These are phyloP conservation scores for Dendrocopos noguchii DNA, from an alignment of 2,113 vertebrate species.

Conservation along the genomic window DNA sequence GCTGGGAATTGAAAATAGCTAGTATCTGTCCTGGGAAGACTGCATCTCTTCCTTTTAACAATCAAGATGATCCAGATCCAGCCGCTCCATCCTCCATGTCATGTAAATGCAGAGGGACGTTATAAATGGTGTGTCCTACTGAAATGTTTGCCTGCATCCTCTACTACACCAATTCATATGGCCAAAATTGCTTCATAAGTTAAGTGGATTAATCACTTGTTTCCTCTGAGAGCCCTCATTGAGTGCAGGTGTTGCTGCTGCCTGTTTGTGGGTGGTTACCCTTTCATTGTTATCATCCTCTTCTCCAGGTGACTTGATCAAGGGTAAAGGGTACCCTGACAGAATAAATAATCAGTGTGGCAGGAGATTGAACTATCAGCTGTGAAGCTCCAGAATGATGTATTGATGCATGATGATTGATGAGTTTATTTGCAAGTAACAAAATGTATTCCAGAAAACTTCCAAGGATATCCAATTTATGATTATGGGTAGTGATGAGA, in stretches of 20 bases:
- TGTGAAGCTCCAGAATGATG: neutral
- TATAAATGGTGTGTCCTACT: neutral
- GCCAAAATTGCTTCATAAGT: neutral
- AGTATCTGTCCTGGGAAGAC: neutral
- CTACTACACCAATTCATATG: neutral
- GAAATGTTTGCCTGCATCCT: neutral
- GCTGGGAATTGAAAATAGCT: neutral
- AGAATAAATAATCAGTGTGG: neutral
- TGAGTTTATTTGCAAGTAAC: neutral
- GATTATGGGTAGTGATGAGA: neutral
- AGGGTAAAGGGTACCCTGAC: neutral
- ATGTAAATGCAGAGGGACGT: accelerated
- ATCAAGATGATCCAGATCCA: neutral
- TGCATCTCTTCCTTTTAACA: neutral
- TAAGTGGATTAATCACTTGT: neutral
- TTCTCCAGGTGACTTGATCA: neutral
- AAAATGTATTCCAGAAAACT: neutral
- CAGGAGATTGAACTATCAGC: neutral
- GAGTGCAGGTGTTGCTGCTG: neutral
- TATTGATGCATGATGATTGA: neutral
- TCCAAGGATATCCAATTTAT: neutral
- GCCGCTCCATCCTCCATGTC: neutral
- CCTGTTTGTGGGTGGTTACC: neutral
- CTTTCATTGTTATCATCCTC: neutral
- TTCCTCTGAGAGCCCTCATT: neutral